Conservation (phyloP, 2,797 vertebrate species). For the Onychomys torridus region DNA sequence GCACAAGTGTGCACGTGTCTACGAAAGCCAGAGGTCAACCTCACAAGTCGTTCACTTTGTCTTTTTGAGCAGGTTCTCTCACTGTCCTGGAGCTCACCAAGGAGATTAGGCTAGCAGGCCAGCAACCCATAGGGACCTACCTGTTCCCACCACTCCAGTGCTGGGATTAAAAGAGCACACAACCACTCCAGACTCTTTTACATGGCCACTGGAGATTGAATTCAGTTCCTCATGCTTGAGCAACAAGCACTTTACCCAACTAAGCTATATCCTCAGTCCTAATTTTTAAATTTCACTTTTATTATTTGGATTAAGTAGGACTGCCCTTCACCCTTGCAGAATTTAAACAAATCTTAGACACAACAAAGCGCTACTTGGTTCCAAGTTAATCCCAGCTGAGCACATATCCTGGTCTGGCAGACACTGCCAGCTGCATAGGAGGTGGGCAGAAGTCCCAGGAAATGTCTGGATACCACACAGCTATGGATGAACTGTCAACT, state of each 20-base stretch:
- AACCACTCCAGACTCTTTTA: neutral
- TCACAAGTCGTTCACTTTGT: neutral
- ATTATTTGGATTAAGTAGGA: conserved; percentile 67
- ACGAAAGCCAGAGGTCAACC: neutral
- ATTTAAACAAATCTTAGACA: conserved; percentile 67
- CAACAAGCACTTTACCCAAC: neutral
- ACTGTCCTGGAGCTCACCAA: neutral
- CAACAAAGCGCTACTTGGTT: conserved; percentile 57
- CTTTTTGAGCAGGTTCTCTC: neutral
- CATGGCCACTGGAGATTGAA: neutral
- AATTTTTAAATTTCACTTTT: conserved; percentile 38
- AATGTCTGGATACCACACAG: conserved; percentile 58
- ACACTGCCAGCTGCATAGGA: conserved; percentile 38
- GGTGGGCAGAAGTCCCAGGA: conserved; percentile 78
- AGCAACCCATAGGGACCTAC: neutral
- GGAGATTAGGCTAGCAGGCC: neutral
- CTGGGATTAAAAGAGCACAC: no score
- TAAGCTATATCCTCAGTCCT: neutral
- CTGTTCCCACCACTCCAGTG: neutral
- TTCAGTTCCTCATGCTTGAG: neutral
- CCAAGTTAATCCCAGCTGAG: conserved; percentile 71
- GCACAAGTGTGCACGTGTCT: neutral
- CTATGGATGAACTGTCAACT: conserved; percentile 62
- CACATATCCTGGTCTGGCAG: conserved; percentile 44
- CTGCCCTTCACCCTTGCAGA: conserved; percentile 59